Evolutionary conservation across 2,888 invertebrate species (phyloP), one percentile per base, ranked within the genome.

Genomic region (Pristionchus entomophagus): DNA sequence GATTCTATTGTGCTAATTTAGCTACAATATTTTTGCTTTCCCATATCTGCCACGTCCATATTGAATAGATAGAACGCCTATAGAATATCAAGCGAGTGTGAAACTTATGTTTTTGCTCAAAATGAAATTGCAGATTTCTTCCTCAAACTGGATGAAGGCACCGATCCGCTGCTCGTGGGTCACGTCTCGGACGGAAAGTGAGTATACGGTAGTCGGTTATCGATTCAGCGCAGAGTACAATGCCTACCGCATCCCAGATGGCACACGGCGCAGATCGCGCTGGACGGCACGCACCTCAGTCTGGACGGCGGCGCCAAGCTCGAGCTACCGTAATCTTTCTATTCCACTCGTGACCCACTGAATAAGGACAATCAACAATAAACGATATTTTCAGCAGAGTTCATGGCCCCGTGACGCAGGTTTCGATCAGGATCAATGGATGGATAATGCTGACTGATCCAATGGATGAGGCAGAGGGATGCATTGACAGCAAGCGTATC

Each of bases 121-220:
- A 32, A 14, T 10, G 29, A 38, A 77, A 4, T 77, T 59, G 38
- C 59, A 84, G 85, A 85, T 17, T 85, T 53, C 77, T 85, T 85
- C 77, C 56, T 85, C 38, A 53, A 53, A 6, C n/a, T 53, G n/a
- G 73, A 35, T 26, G 38, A 77, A 19, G 35, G 53, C 19, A 10
- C 85, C 35, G 38, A 29, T 12, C 59, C 82, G 5, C 62, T 62
- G n/a, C 83, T 49, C 32, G 45, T 84, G 8, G 65, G 62, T 0
- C 82, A 82, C 41, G 32, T 82, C n/a, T 82, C 82, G 59, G 82
- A 82, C 59, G 82, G 82, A 82, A 56, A 45, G 82, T 82, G 38
- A 82, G 59, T 49, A 41, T 51, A 78, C 49, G 32, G 51, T 51
- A 78, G 51, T 6, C 6, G 26, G n/a, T 41, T 77, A 45, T 77